Base-by-base conservation (phyloP, 2,888 invertebrate species). In the Oegoconia quadripuncta region DNA sequence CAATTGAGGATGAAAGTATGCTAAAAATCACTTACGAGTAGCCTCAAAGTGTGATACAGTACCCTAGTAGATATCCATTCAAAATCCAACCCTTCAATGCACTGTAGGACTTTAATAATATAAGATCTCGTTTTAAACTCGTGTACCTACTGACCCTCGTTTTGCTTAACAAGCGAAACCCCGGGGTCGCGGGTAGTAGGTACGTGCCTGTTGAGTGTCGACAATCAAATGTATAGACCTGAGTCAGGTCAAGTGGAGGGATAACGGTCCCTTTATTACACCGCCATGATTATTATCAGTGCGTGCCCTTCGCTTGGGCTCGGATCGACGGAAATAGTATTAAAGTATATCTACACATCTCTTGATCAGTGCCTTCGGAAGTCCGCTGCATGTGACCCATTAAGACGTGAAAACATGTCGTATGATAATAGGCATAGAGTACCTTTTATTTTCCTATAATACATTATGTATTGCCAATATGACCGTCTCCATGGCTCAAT, bases 111-210 rank as follows among this genome's bases (percentile, higher is more conserved):
- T 22, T 22, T 9, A 22, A 22, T 22, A 9, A 9, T 9, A 5
- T 5, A 22, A 2, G 22, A 22, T 9, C 9, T 22, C 22, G 2
- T 22, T 9, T 3, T 7, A 9, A 22, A 22, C 9, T 3, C 9
- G 9, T 9, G 7, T 22, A 9, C 2, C 8, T 2, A 22, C 7
- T n/a, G 16, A 15, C 29, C 29, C 16, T 29, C 29, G n/a, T 8
- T 46, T 46, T 44, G 37, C 39, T 22, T 39, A 22, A 31, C 29
- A 31, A 39, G 29, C 29, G 38, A 46, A 46, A 48, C 32, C 40
- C 35, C 29, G 28, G 16, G 17, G 37, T 40, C 41, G 30, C 35
- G 9, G 29, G 8, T 20, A 13, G n/a, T n/a, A 20, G 22, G 20
- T 13, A 22, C 32, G 22, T 32, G 22, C 22, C 14, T 6, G 15